Evolutionary conservation across 64 coral and sea anemone species (phyloP), one percentile per base, ranked within the genome.

Genomic region (Actinia equina): DNA sequence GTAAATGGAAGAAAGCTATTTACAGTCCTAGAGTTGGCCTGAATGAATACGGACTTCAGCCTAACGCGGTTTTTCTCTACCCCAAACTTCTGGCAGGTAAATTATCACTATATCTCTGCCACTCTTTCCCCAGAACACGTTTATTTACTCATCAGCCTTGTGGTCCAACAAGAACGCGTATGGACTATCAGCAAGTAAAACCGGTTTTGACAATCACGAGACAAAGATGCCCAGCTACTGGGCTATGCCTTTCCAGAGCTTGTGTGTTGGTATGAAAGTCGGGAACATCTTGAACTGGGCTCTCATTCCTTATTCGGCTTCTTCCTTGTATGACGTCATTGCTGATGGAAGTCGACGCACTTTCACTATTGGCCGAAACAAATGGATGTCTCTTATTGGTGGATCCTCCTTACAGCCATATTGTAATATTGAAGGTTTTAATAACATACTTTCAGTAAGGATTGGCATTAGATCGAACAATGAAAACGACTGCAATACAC

Each of bases 211-310:
- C 25, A 20, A 85, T 44, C 77, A 91, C 61, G 88, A 94, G 25
- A 91, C 93, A 53, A 94, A 94, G 44, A 12, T 91, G 16, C 86
- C 89, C 10, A 91, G 88, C 71, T 94, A 91, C 81, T 94, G 93
- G 93, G 82, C 55, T 44, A 90, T 85, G 44, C 55, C 93, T 19
- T 94, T 94, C 61, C 62, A 83, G 49, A 94, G 91, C 42, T 42
- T 94, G 79, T 94, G 89, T 58, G 46, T 94, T 23, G 93, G 88
- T 5, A 84, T 94, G 84, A 94, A 91, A 61, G 17, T 76, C n/a
- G 80, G 67, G 17, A 59, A 61, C 4, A 42, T 30, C 16, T 44
- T 87, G 44, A 85, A 63, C 53, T 91, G 78, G 64, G 77, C 91
- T 77, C 19, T 22, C 16, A 43, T 94, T 22, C 17, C 23, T 17